Evolutionary conservation across 2,888 invertebrate species (phyloP).

Genomic region (Orchestes rusci): DNA sequence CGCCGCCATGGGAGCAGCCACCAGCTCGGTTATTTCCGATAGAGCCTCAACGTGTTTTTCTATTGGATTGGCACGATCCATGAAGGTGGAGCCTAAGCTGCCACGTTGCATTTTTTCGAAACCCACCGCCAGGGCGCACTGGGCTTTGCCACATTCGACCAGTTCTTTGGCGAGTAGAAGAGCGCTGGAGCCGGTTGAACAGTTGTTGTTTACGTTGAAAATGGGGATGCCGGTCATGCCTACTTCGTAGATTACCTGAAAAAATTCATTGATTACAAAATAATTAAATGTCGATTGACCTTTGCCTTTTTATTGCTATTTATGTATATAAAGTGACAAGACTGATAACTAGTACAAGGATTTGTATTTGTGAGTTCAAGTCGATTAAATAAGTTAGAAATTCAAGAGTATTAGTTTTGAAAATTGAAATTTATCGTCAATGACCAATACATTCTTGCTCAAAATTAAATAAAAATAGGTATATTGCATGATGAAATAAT

Average conservation of each 20-base stretch:
- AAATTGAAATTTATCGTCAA: too few relatives aligned
- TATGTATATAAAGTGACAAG: too few relatives aligned
- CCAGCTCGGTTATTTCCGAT: conserved; percentile 72
- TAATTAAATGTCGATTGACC: neutral
- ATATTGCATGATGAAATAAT: too few relatives aligned
- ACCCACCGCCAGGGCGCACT: conserved; percentile 88
- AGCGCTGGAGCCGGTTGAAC: conserved; percentile 94
- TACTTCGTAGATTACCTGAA: conserved; percentile 25
- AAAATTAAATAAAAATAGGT: too few relatives aligned
- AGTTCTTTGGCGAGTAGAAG: conserved; percentile 85
- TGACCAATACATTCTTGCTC: too few relatives aligned
- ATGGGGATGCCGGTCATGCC: conserved; percentile 74
- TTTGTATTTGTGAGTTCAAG: too few relatives aligned
- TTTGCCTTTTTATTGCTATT: neutral
- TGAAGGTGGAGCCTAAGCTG: conserved; percentile 66
- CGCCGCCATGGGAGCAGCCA: conserved; percentile 79
- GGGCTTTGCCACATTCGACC: conserved; percentile 78
- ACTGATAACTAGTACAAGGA: too few relatives aligned
- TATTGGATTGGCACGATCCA: conserved; percentile 82
- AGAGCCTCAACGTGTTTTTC: conserved; percentile 82
- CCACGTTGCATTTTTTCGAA: conserved; percentile 98
- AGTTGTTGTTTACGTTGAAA: conserved; percentile 98
- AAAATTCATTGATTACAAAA: too few relatives aligned
- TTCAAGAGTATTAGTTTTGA: too few relatives aligned
- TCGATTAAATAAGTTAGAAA: too few relatives aligned